Evolutionary conservation across 2,797 vertebrate genomes (phyloP).

Genomic region (Avahi laniger): DNA sequence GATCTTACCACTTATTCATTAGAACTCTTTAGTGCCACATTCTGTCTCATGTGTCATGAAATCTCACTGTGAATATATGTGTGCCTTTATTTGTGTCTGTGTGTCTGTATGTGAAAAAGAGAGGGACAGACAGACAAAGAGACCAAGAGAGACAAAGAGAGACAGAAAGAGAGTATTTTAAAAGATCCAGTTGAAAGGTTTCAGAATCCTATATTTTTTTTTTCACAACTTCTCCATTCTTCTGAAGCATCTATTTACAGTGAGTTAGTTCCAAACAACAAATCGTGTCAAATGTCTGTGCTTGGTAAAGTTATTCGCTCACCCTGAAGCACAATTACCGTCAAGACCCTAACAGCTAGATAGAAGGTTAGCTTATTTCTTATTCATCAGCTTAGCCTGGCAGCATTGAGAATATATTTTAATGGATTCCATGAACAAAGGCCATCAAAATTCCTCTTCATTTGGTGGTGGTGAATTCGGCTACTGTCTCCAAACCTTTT

Average conservation of each 20-base stretch:
- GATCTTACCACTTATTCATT: neutral
- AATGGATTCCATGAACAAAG: constrained; percentile 22
- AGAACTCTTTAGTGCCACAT: neutral
- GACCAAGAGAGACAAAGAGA: neutral
- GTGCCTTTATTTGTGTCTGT: neutral
- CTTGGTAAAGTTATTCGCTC: neutral
- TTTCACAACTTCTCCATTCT: neutral
- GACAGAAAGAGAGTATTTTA: neutral
- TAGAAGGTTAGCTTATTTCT: constrained; percentile 46
- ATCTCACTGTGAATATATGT: neutral
- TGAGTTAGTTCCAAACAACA: neutral
- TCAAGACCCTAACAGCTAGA: neutral
- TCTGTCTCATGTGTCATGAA: neutral
- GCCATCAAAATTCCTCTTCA: neutral
- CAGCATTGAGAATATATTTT: neutral
- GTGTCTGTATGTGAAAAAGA: too few relatives aligned
- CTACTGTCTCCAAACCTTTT: neutral
- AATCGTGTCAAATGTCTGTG: neutral
- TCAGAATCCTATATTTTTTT: constrained; percentile 1
- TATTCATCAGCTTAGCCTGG: constrained; percentile 23
- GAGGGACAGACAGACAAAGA: neutral
- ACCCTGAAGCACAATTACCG: neutral
- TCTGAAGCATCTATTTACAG: neutral
- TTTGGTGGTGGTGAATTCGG: neutral
- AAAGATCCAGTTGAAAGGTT: neutral